phyloP scores from a whole-genome alignment of 1,140 invertebrate genomes.

The Bombyx mandarina region DNA sequence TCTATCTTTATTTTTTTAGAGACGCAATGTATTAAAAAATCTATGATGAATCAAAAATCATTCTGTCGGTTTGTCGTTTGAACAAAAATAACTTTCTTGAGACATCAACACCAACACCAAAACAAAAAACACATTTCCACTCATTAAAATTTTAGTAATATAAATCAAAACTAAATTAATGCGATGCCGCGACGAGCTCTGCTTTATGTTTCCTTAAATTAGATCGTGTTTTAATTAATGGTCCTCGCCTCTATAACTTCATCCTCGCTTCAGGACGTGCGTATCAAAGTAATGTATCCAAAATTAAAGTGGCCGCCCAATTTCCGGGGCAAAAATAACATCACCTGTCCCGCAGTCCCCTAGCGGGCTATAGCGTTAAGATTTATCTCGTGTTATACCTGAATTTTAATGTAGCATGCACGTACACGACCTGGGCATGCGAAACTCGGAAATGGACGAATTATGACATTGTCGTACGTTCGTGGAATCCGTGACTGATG shows the following conservation, averaged over 20 bases:
- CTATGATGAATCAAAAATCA: too few species aligned
- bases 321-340: conserved; percentile 47
- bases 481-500: too few species aligned
- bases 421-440: too few species aligned
- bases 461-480: too few species aligned
- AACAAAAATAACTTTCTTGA: too few species aligned
- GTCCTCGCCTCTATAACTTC: conserved; percentile 9
- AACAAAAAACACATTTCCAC: too few species aligned
- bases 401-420: conserved; percentile 27
- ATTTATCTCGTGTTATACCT: conserved; percentile 41
- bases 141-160: not conserved
- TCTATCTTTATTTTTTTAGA: too few species aligned
- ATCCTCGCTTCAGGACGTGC: conserved; percentile 16
- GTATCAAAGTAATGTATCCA: conserved; percentile 33
- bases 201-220: not conserved
- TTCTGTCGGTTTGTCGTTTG: too few species aligned
- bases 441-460: too few species aligned
- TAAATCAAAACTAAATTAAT: not conserved
- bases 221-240: not conserved
- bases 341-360: conserved; percentile 31
- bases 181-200: not conserved
- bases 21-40: too few species aligned
- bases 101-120: too few species aligned
- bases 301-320: conserved; percentile 46
- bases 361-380: conserved; percentile 35